Base-by-base conservation (phyloP, 2,113 vertebrate species). In the Turnix velox region DNA sequence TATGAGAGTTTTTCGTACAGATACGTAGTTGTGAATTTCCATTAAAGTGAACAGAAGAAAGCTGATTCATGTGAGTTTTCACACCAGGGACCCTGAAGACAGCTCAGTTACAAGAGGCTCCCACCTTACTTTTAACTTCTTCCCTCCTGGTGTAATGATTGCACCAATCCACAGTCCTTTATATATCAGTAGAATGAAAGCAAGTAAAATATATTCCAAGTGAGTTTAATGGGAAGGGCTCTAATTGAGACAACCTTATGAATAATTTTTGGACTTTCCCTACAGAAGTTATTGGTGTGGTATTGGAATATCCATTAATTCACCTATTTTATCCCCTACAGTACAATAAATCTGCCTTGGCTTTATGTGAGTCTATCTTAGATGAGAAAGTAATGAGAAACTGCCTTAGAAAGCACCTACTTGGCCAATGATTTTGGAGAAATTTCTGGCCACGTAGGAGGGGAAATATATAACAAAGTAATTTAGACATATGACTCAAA, bases 301-400 rank as follows among this genome's bases (percentile, higher is more conserved):
- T 90, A 62, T 88, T 83, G 15, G 79, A 92, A 62, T 88, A 19
- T 49, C 83, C 62, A 75, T 81, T 93, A 93, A 89, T 95, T 81
- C 61, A 94, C 24, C 31, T 84, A 10, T 83, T 74, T 72, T 6
- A 43, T 51, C 24, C 11, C 9, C 27, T 80, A 45, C 18, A 37
- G 42, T 48, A 69, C 63, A 93, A 51, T 83, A 84, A 82, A 91
- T 68, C 68, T 77, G 58, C n/a, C 24, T 22, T 69, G 35, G 28
- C 35, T 24, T 92, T 69, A 80, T 0, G 0, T 55, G 27, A 57
- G 13, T 67, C 35, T 84, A 7, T 52, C 45, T 82, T 73, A 69
- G 17, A 79, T 54, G 35, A 87, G 61, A 68, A 91, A 85, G 15
- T 55, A 91, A 88, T 73, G 54, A 93, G 51, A 90, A 91, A 8